Conservation (phyloP, 2,888 invertebrate species). For the Amitus sp. region DNA sequence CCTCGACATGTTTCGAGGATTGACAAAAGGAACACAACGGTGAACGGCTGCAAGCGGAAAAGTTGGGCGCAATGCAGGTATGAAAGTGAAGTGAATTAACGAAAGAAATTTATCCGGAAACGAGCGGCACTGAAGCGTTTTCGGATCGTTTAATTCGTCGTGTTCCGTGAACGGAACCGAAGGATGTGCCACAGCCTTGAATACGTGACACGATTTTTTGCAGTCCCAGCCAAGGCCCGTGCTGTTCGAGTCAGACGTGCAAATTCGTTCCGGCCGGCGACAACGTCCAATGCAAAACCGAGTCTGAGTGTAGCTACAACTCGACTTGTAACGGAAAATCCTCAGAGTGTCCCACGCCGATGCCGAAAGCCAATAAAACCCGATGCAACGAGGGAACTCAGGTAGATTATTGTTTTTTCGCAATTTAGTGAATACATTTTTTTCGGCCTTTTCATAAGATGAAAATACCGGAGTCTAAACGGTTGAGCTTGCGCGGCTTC, state of each 20-base stretch:
- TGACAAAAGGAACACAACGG: conserved; percentile 76
- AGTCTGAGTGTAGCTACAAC: conserved; percentile 90
- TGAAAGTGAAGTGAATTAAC: too few relatives aligned
- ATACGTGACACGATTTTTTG: conserved; percentile 45
- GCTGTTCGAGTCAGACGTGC: conserved; percentile 86
- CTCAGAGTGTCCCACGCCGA: conserved; percentile 88
- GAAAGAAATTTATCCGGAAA: conserved; percentile 6
- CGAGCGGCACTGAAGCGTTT: neutral
- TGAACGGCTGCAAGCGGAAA: conserved; percentile 83
- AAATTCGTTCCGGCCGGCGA: conserved; percentile 75
- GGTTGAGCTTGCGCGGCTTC: too few relatives aligned
- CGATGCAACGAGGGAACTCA: conserved; percentile 92
- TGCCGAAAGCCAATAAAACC: conserved; percentile 87
- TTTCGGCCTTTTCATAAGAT: too few relatives aligned
- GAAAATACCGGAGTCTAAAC: too few relatives aligned
- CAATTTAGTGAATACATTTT: too few relatives aligned
- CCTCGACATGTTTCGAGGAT: conserved; percentile 79
- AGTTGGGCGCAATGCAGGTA: conserved; percentile 84
- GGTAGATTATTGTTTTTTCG: too few relatives aligned
- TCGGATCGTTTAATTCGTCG: conserved; percentile 7
- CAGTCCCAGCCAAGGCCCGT: conserved; percentile 98
- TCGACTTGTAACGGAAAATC: conserved; percentile 86
- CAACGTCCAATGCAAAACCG: conserved; percentile 81
- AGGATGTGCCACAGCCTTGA: too few relatives aligned
- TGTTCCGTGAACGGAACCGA: conserved; percentile 7